These are phyloP conservation scores for Scrobipalpa costella DNA, from an alignment of 2,888 invertebrate genomes.

Conservation along the genomic window DNA sequence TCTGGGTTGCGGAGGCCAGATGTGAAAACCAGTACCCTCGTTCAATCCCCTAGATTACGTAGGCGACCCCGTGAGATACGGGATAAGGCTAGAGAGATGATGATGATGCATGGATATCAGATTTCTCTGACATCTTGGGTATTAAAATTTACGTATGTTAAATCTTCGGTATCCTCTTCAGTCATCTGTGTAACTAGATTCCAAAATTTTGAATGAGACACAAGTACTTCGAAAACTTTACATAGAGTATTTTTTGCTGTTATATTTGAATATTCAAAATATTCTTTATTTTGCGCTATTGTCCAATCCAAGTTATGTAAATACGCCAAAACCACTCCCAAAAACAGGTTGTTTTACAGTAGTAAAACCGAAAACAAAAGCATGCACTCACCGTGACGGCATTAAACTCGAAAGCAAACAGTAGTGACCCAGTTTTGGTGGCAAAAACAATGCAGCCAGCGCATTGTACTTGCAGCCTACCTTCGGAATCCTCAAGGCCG, in stretches of 20 bases:
- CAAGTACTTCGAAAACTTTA: too few relatives aligned
- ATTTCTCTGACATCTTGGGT: too few relatives aligned
- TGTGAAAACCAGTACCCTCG: too few relatives aligned
- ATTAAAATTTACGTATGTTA: too few relatives aligned
- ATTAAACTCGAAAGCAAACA: slow-evolving; percentile 18
- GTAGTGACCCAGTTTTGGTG: slow-evolving; percentile 14
- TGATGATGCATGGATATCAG: too few relatives aligned
- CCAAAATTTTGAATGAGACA: too few relatives aligned
- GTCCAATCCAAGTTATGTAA: slow-evolving; percentile 7
- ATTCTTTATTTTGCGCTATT: background rate
- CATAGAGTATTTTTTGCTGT: background rate
- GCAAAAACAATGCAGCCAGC: slow-evolving; percentile 14
- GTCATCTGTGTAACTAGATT: too few relatives aligned
- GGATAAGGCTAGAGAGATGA: too few relatives aligned
- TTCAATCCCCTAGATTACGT: too few relatives aligned
- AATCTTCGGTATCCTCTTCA: too few relatives aligned
- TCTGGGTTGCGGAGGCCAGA: too few relatives aligned
- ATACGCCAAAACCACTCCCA: background rate
- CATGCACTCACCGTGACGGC: slow-evolving; percentile 13
- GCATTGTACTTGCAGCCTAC: background rate
- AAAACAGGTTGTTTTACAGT: background rate
- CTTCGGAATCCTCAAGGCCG: background rate
- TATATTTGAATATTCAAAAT: background rate
- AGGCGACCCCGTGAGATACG: too few relatives aligned
- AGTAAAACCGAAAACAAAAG: slow-evolving; percentile 9